phyloP scores from a whole-genome alignment of 2,888 invertebrate species.

The Amiota communis region DNA sequence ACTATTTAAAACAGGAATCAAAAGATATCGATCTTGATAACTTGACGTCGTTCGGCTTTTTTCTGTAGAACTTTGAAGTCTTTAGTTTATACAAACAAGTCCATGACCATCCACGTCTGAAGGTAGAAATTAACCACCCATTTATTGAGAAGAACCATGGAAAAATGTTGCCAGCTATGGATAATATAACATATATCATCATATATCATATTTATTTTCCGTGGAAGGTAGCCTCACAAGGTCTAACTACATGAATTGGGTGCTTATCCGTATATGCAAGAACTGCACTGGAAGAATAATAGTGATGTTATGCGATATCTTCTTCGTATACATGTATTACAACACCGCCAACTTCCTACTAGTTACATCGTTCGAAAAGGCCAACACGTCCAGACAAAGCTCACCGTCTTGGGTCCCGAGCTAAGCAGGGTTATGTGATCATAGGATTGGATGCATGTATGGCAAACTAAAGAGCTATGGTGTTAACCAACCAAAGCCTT shows the following conservation, averaged over 20 bases:
- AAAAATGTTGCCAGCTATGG: too few relatives aligned
- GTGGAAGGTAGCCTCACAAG: constrained; percentile 73
- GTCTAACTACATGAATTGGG: constrained; percentile 82
- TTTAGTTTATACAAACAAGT: too few relatives aligned
- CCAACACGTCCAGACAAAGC: constrained; percentile 99
- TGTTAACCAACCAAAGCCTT: constrained; percentile 97
- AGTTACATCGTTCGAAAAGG: constrained; percentile 94
- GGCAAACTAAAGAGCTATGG: constrained; percentile 99
- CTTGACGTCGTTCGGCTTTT: too few relatives aligned
- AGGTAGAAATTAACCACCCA: too few relatives aligned
- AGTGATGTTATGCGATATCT: constrained; percentile 99
- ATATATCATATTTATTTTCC: constrained; percentile 52
- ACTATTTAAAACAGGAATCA: too few relatives aligned
- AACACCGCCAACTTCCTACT: constrained; percentile 96
- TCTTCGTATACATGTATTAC: constrained; percentile 97
- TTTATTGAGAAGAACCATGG: too few relatives aligned
- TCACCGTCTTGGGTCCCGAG: constrained; percentile 95
- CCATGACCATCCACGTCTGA: too few relatives aligned
- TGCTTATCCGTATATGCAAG: constrained; percentile 99
- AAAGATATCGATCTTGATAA: too few relatives aligned
- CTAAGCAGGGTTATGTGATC: constrained; percentile 98
- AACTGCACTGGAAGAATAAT: constrained; percentile 99
- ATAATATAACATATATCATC: too few relatives aligned
- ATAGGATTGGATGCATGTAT: constrained; percentile 97
- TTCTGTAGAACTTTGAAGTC: too few relatives aligned